phyloP scores from a whole-genome alignment of 2,888 invertebrate species.

The Athrips mouffetella region DNA sequence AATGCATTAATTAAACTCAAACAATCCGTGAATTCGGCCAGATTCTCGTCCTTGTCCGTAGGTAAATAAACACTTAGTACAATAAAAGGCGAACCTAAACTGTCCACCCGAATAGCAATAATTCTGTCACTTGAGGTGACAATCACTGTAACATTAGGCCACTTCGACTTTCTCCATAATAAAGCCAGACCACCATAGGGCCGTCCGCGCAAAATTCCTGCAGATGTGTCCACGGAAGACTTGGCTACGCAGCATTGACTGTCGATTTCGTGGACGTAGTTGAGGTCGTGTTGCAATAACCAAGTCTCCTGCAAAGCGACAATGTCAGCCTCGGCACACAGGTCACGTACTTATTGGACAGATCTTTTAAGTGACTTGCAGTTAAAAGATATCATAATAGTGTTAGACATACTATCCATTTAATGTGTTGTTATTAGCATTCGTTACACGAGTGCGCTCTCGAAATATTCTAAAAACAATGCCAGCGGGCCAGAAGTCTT shows the following conservation, averaged over 20 bases:
- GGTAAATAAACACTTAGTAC: constrained; percentile 22
- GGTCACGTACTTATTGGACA: constrained; percentile 8
- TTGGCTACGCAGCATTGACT: constrained; percentile 13
- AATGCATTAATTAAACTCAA: not conserved
- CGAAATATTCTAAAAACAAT: constrained; percentile 10
- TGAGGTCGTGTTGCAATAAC: constrained; percentile 19
- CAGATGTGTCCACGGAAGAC: constrained; percentile 19
- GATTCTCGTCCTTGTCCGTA: constrained; percentile 16
- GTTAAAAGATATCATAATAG: constrained; percentile 10
- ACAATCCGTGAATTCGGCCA: constrained; percentile 16
- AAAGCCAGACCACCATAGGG: constrained; percentile 18
- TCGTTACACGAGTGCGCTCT: not conserved
- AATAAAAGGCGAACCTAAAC: not conserved
- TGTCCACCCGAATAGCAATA: not conserved
- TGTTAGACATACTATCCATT: constrained; percentile 3
- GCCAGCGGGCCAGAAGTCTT: constrained; percentile 10
- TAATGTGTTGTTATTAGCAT: not conserved
- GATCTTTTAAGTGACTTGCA: constrained; percentile 19
- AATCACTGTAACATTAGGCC: constrained; percentile 10
- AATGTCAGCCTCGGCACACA: constrained; percentile 16
- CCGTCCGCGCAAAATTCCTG: constrained; percentile 14
- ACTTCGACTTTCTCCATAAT: constrained; percentile 15
- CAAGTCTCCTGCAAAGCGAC: constrained; percentile 21
- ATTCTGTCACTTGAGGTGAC: constrained; percentile 9
- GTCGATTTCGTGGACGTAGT: constrained; percentile 12